A percentile compares a stretch with the other conserved stretches of the same genome.
Conservation (phyloP, 2,797 vertebrate genomes). For the Sebastes itinus region DNA sequence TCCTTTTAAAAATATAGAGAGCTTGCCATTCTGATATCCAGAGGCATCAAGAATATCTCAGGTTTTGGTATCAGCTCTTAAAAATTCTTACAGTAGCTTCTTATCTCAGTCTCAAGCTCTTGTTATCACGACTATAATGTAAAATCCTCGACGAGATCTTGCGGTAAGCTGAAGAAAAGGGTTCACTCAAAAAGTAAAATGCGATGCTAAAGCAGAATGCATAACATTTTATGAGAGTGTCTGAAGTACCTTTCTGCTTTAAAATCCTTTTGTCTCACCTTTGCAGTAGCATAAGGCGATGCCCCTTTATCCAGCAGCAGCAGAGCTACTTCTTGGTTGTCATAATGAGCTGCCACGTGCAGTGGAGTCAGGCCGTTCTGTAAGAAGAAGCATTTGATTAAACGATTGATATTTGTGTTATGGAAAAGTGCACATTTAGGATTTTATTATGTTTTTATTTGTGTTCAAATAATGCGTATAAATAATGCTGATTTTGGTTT, state of each 20-base stretch:
- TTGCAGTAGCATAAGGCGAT: slow-evolving; percentile 90
- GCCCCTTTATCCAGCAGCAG: slow-evolving; percentile 93
- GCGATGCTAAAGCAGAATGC: not conserved
- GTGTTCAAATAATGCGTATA: not conserved
- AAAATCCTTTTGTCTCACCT: slow-evolving; percentile 79
- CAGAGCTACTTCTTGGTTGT: slow-evolving; percentile 94
- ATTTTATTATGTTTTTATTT: not conserved
- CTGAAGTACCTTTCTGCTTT: not conserved
- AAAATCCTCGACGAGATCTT: not conserved
- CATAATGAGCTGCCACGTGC: slow-evolving; percentile 95
- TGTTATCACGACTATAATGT: not conserved
- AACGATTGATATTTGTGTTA: not conserved
- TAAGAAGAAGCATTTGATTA: slow-evolving; percentile 29
- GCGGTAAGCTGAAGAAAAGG: not conserved
- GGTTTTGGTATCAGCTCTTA: not conserved
- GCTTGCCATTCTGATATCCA: too few relatives aligned
- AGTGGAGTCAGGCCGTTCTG: slow-evolving; percentile 95
- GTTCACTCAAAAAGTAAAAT: not conserved
- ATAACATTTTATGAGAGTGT: not conserved
- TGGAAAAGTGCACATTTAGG: not conserved
- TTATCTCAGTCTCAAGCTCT: not conserved
- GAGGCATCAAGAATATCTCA: not conserved
- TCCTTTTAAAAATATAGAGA: too few relatives aligned
- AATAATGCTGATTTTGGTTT: slow-evolving; percentile 16
- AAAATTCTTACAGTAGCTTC: not conserved